phyloP scores from a whole-genome alignment of 2,888 invertebrate species.

The Brachyptera risi region DNA sequence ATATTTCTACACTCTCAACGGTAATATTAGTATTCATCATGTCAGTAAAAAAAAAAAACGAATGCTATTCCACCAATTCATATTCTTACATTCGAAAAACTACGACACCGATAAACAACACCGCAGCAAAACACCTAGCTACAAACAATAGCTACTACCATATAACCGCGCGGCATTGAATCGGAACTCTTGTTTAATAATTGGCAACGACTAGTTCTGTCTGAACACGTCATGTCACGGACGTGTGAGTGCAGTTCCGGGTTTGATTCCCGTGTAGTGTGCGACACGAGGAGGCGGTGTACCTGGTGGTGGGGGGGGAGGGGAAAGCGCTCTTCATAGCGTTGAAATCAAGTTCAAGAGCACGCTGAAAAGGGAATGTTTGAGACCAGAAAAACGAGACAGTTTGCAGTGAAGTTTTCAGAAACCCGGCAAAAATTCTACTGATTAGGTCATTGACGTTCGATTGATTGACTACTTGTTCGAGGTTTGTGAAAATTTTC shows the following conservation, averaged over 20 bases:
- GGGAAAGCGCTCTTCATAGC: not conserved
- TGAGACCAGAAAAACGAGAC: too few relatives aligned
- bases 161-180: constrained; percentile 1
- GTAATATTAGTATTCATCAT: too few relatives aligned
- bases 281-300: constrained; percentile 15
- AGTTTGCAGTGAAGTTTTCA: not conserved
- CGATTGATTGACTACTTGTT: constrained; percentile 1
- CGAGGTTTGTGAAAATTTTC: too few relatives aligned
- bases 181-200: not conserved
- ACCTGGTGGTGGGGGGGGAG: constrained; percentile 12
- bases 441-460: constrained; percentile 14
- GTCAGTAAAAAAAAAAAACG: too few relatives aligned
- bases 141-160: too few relatives aligned
- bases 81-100: too few relatives aligned
- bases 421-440: not conserved
- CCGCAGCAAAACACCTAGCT: too few relatives aligned
- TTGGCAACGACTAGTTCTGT: constrained; percentile 17
- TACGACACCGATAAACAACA: too few relatives aligned
- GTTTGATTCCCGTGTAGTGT: constrained; percentile 28
- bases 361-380: too few relatives aligned
- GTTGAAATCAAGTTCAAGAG: constrained; percentile 10
- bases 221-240: constrained; percentile 29
- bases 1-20: too few relatives aligned
- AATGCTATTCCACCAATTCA: too few relatives aligned
- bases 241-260: constrained; percentile 30